Evolutionary conservation across 2,888 invertebrate species (phyloP).

Genomic region (Eubasilissa splendida): DNA sequence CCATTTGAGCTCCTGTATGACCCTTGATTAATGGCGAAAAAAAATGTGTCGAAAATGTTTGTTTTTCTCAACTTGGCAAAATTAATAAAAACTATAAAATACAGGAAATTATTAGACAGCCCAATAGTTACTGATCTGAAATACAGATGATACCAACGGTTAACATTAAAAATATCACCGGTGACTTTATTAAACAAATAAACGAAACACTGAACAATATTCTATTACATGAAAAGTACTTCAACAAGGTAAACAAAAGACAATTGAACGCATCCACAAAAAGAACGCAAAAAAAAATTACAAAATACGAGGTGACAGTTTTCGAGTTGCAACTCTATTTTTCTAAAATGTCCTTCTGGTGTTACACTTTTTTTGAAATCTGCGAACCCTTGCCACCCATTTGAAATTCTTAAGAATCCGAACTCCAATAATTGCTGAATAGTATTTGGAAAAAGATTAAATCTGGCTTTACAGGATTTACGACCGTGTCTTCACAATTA

Average conservation of each 20-base stretch:
- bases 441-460: conserved; percentile 16
- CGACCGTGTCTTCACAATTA: not conserved
- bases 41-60: too few relatives aligned
- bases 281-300: conserved; percentile 8
- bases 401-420: conserved; percentile 26
- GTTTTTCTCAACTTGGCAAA: too few relatives aligned
- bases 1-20: too few relatives aligned
- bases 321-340: conserved; percentile 8
- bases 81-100: too few relatives aligned
- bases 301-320: conserved; percentile 10
- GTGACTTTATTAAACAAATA: too few relatives aligned
- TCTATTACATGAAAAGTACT: not conserved
- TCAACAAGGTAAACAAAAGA: conserved; percentile 21
- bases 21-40: too few relatives aligned
- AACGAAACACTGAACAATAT: too few relatives aligned
- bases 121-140: too few relatives aligned
- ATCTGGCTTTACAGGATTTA: conserved; percentile 34
- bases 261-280: conserved; percentile 6
- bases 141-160: too few relatives aligned
- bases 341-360: conserved; percentile 45
- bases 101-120: too few relatives aligned
- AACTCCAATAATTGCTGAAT: conserved; percentile 38
- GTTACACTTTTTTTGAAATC: conserved; percentile 40
- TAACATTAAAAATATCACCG: too few relatives aligned
- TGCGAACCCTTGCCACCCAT: conserved; percentile 41